Evolutionary conservation across 1,140 invertebrate species (phyloP).

Genomic region (Eciton burchellii): DNA sequence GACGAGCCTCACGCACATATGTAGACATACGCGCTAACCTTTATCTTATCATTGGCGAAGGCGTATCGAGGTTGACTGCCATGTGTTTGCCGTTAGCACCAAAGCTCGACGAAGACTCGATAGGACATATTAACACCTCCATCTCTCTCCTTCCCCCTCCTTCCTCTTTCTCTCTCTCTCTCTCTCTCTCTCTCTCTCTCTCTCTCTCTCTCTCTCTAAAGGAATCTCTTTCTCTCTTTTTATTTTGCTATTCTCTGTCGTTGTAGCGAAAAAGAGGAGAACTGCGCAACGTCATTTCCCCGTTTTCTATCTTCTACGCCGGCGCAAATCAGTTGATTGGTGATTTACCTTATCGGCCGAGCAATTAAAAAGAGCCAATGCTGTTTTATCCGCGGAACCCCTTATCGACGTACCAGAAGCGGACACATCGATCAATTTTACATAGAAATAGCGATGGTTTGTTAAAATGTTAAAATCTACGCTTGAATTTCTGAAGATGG

Average conservation of each 20-base stretch:
- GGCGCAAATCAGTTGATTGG: background rate
- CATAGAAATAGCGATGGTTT: background rate
- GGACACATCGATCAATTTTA: background rate
- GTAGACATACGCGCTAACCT: constrained; percentile 75
- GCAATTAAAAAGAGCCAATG: constrained; percentile 53
- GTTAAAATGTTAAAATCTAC: too few relatives aligned
- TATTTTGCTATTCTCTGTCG: background rate
- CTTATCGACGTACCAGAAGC: constrained; percentile 35
- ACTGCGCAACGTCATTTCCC: constrained; percentile 43
- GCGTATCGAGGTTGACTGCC: constrained; percentile 75
- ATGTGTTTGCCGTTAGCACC: constrained; percentile 64
- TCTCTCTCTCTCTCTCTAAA: background rate
- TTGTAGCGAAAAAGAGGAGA: constrained; percentile 35
- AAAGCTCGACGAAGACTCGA: constrained; percentile 29
- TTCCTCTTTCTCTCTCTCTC: constrained; percentile 22
- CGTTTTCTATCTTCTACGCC: constrained; percentile 18
- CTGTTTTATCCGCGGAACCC: constrained; percentile 52
- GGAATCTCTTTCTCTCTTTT: too few relatives aligned
- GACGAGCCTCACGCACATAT: constrained; percentile 48
- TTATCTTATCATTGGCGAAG: constrained; percentile 80
- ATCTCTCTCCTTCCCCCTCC: background rate
- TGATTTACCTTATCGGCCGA: constrained; percentile 68
- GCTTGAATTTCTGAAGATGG: too few relatives aligned
- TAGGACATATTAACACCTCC: constrained; percentile 33
- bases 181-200: constrained; percentile 3